phyloP scores from a whole-genome alignment of 2,888 invertebrate species.

The Pristionchus arcanus region DNA sequence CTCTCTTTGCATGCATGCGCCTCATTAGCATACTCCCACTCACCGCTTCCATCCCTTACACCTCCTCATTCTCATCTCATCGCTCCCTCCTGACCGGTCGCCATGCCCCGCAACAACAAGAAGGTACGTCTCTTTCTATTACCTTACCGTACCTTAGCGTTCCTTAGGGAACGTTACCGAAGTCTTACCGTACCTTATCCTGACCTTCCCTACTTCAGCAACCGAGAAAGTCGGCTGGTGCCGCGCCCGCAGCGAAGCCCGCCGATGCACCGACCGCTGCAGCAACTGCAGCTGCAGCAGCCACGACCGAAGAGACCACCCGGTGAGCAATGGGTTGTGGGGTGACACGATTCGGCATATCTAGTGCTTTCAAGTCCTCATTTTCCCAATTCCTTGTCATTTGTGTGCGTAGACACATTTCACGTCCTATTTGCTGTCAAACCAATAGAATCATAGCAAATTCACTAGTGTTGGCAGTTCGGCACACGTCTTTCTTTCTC shows the following conservation, averaged over 20 bases:
- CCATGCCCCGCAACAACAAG: slow-evolving; percentile 53
- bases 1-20: background rate
- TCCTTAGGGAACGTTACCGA: background rate
- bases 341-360: no score
- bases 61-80: slow-evolving; percentile 52
- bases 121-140: slow-evolving; percentile 50
- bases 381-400: no score
- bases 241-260: background rate
- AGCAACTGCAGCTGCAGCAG: background rate
- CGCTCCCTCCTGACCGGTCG: slow-evolving; percentile 50
- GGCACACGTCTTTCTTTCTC: no score
- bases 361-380: no score
- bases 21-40: background rate
- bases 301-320: background rate
- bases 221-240: background rate
- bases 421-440: no score
- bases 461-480: no score
- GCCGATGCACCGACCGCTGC: background rate
- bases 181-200: background rate
- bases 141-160: background rate
- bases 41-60: background rate
- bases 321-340: no score
- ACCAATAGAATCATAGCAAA: no score
- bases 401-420: no score
- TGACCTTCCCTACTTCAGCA: background rate